Percentiles rank a stretch among this genome's conserved stretches.
Conservation (phyloP, 2,888 invertebrate genomes). For the Sesia apiformis region DNA sequence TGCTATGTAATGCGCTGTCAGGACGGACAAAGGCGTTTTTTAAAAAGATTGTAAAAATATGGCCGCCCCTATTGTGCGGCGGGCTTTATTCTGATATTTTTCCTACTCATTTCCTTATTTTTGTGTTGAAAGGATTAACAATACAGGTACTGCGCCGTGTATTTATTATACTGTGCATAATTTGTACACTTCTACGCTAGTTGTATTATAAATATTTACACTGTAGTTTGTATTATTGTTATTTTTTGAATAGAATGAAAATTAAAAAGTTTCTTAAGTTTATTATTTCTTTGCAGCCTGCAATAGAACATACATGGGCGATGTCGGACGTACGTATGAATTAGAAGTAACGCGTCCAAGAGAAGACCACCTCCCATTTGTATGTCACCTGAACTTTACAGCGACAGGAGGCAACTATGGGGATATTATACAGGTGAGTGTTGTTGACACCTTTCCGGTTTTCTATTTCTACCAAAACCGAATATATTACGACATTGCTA, state of each 20-base stretch:
- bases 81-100: conserved; percentile 54
- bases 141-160: conserved; percentile 41
- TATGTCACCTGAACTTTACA: conserved; percentile 88
- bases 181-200: conserved; percentile 13
- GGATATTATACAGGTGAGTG: conserved; percentile 83
- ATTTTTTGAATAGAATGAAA: too few species aligned
- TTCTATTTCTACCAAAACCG: too few species aligned
- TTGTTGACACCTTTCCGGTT: too few species aligned
- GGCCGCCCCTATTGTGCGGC: conserved; percentile 48
- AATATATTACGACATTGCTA: too few species aligned
- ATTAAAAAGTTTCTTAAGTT: neutral
- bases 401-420: conserved; percentile 84
- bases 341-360: conserved; percentile 83
- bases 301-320: conserved; percentile 88
- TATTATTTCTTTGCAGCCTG: conserved; percentile 77
- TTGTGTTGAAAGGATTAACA: conserved; percentile 65
- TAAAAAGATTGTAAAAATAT: conserved; percentile 60
- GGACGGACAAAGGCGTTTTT: conserved; percentile 53
- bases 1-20: conserved; percentile 62
- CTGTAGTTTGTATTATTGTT: too few species aligned
- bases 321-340: conserved; percentile 86
- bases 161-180: conserved; percentile 39
- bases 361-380: conserved; percentile 83
- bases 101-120: conserved; percentile 64
- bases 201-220: too few species aligned